Base-by-base conservation (phyloP, 2,888 invertebrate genomes). In the Acanthacorydalis orientalis region DNA sequence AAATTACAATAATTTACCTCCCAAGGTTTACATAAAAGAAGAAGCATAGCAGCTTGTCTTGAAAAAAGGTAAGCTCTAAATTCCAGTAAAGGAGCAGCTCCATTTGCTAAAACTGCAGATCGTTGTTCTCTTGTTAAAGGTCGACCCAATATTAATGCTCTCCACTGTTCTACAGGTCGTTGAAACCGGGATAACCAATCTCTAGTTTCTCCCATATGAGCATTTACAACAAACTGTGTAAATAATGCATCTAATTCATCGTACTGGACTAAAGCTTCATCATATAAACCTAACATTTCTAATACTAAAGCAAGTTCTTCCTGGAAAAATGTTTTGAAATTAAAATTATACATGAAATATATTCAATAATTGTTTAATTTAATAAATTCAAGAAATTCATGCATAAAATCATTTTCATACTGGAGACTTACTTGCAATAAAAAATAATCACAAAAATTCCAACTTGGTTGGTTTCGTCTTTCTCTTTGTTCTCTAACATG, bases 181-280 rank as follows among this genome's bases (percentile, higher is more conserved):
- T 83, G 81, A 61, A 93, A 91, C 35, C 79, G 77, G 49, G 74
- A 74, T 54, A 95, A 68, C 93, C 93, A 95, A 49, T 77, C 76
- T 48, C 89, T 86, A 59, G 82, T 80, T 58, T 88, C 90, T 51
- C 88, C 84, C 53, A 86, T 77, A 59, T 86, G 84, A n/a, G 90
- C 87, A 68, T 93, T 93, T 54, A 91, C 80, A 48, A 96, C 83
- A 68, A 93, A 95, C 69, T 96, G 95, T 2, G 93, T 91, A 65
- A 96, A 93, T 55, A 96, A 75, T 44, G 93, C 95, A 69, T 96
- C 95, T 59, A 97, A 70, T 68, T 96, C 96, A 63, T 96, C 96
- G 64, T 95, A 97, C 61, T 96, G 96, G 48, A 96, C 87, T 54
- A 96, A 69, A 11, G 95, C 90, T 68, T 96, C 95, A 54, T 93